Conservation (phyloP, 1,140 invertebrate genomes). For the Mizuhopecten yessoensis region DNA sequence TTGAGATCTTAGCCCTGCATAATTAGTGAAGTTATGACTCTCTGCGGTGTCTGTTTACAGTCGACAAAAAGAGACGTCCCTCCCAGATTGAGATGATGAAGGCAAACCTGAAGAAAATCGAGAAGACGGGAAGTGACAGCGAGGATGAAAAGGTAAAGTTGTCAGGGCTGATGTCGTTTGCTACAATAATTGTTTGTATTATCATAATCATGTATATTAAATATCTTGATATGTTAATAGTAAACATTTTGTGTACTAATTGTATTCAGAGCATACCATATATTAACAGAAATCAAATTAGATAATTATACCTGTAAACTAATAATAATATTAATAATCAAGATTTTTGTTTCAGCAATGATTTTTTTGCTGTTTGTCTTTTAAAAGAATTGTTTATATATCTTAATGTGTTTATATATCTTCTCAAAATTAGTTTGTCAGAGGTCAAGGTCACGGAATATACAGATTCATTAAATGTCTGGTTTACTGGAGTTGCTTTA, state of each 20-base stretch:
- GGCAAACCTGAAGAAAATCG: constrained; percentile 91
- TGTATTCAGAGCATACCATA: background rate
- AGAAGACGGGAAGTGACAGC: constrained; percentile 87
- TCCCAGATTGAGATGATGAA: constrained; percentile 80
- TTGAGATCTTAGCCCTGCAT: too few species aligned
- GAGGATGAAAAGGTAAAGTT: constrained; percentile 77
- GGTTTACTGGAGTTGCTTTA: too few species aligned
- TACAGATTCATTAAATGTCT: too few species aligned
- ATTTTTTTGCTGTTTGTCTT: too few species aligned
- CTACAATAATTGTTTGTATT: background rate
- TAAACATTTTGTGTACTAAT: constrained; percentile 14
- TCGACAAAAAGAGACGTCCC: constrained; percentile 78
- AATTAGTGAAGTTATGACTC: constrained; percentile 36
- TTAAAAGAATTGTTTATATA: too few species aligned
- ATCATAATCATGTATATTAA: background rate
- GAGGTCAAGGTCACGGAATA: too few species aligned
- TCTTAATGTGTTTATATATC: too few species aligned
- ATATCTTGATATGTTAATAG: background rate
- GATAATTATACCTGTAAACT: too few species aligned
- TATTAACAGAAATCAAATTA: too few species aligned
- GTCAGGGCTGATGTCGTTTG: background rate
- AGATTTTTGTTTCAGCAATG: too few species aligned
- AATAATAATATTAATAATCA: too few species aligned
- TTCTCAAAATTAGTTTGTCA: too few species aligned
- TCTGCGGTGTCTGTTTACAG: constrained; percentile 63